A percentile compares a stretch with the other conserved stretches of the same genome.
These are phyloP conservation scores for Synanthedon tipuliformis DNA, from an alignment of 2,888 invertebrate genomes.

Conservation along the genomic window DNA sequence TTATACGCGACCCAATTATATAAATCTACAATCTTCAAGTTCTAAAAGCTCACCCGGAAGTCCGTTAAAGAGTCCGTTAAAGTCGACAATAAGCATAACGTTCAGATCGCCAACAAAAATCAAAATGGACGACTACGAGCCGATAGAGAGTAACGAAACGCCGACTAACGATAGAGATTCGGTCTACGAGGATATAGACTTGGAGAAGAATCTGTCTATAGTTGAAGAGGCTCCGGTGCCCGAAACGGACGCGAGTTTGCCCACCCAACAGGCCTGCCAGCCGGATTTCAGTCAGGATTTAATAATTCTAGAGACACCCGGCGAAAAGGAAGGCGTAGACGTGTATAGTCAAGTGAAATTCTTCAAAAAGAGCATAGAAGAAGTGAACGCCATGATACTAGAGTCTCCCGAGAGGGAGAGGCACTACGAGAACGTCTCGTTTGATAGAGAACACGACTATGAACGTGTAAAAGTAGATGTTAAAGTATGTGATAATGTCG, in stretches of 20 bases:
- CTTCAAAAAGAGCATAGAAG: constrained; percentile 78
- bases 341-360: constrained; percentile 84
- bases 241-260: constrained; percentile 65
- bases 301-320: constrained; percentile 68
- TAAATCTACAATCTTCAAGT: constrained; percentile 55
- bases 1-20: constrained; percentile 55
- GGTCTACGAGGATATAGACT: constrained; percentile 71
- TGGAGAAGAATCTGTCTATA: constrained; percentile 57
- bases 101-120: constrained; percentile 74
- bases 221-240: constrained; percentile 70
- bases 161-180: constrained; percentile 62
- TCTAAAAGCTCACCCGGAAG: constrained; percentile 54
- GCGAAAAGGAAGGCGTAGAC: constrained; percentile 42
- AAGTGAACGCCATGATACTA: constrained; percentile 73
- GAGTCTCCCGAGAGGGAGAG: constrained; percentile 38
- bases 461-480: constrained; percentile 51
- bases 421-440: constrained; percentile 47
- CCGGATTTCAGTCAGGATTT: constrained; percentile 48
- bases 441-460: constrained; percentile 36
- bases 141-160: constrained; percentile 41
- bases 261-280: constrained; percentile 70
- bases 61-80: constrained; percentile 69
- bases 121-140: constrained; percentile 56
- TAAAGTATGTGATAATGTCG: constrained; percentile 35
- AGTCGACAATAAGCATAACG: constrained; percentile 79